Evolutionary conservation across 53 echinoderm and acorn worm species (phyloP).

Genomic region (Patiria pectinifera): DNA sequence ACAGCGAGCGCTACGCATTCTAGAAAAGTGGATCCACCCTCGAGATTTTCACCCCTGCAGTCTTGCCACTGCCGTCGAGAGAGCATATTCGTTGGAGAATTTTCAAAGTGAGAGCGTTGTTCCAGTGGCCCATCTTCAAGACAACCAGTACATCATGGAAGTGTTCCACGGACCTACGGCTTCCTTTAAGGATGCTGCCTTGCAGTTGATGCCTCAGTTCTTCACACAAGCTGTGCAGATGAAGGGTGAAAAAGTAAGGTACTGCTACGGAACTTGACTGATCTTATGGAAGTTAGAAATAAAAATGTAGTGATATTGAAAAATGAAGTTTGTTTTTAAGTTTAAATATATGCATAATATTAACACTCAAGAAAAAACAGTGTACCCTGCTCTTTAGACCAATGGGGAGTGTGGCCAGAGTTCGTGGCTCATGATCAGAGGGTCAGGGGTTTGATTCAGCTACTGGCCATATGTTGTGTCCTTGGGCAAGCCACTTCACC

Average conservation of each 20-base stretch:
- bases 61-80: slow-evolving; percentile 69
- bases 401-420: too few relatives aligned
- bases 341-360: too few relatives aligned
- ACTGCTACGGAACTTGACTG: background rate
- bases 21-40: slow-evolving; percentile 89
- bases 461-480: too few relatives aligned
- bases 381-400: too few relatives aligned
- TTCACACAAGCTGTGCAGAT: slow-evolving; percentile 78
- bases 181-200: slow-evolving; percentile 96
- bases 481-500: too few relatives aligned
- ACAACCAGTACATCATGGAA: slow-evolving; percentile 85
- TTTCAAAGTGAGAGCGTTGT: slow-evolving; percentile 73
- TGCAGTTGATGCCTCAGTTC: slow-evolving; percentile 96
- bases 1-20: slow-evolving; percentile 83
- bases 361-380: too few relatives aligned
- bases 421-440: too few relatives aligned
- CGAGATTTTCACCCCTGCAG: slow-evolving; percentile 70
- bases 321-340: too few relatives aligned
- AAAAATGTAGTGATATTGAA: too few relatives aligned
- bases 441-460: too few relatives aligned
- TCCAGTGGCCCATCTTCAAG: slow-evolving; percentile 83
- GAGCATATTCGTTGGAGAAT: slow-evolving; percentile 66
- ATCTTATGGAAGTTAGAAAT: background rate
- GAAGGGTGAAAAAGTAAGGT: slow-evolving; percentile 64
- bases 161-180: slow-evolving; percentile 96